Conservation (phyloP, 2,888 invertebrate genomes). For the Xestoiulus laeticollis region DNA sequence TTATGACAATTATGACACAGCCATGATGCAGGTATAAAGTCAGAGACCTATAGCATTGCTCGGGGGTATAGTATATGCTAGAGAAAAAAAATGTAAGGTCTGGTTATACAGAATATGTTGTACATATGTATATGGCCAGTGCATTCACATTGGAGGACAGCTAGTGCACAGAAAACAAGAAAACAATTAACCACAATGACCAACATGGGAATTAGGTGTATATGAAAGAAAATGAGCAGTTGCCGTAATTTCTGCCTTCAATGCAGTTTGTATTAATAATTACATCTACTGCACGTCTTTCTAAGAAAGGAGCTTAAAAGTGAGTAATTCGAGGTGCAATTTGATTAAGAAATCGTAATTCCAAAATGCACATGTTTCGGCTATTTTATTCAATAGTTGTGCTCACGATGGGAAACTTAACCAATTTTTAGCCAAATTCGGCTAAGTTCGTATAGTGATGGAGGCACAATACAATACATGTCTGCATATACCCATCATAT, state of each 20-base stretch:
- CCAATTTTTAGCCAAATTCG: too few species aligned
- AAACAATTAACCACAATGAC: slow-evolving; percentile 1
- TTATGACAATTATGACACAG: slow-evolving; percentile 17
- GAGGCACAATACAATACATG: too few species aligned
- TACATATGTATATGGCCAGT: neutral
- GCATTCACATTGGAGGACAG: neutral
- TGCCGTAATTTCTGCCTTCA: neutral
- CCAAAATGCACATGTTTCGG: too few species aligned
- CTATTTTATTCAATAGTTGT: too few species aligned
- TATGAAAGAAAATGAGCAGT: neutral
- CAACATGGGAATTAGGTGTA: neutral
- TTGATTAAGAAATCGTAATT: too few species aligned
- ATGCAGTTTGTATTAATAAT: neutral
- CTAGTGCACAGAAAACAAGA: neutral
- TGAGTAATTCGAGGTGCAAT: too few species aligned
- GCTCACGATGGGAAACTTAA: too few species aligned
- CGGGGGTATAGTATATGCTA: neutral
- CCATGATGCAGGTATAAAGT: neutral
- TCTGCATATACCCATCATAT: too few species aligned
- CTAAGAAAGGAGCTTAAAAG: too few species aligned
- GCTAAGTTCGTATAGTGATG: too few species aligned
- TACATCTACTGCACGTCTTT: neutral
- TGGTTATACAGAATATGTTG: neutral
- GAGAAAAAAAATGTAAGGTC: neutral
- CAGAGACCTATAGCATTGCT: neutral